Evolutionary conservation across 2,797 vertebrate genomes (phyloP), one percentile per base, ranked within the genome.

Genomic region (Synaphobranchus kaupii): DNA sequence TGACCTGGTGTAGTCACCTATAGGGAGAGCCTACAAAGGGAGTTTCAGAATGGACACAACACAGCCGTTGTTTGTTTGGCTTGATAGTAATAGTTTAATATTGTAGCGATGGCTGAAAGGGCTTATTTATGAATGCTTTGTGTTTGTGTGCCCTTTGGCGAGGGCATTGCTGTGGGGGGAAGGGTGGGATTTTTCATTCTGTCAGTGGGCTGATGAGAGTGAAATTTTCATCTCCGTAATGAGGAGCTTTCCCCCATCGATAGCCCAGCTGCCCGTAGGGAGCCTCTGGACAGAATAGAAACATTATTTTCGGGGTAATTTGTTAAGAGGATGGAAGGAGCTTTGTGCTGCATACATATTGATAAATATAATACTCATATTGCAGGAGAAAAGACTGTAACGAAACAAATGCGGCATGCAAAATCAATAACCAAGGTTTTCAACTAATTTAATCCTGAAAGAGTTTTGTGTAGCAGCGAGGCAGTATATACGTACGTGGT

Each of bases 251-350:
- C 66, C 22, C 63, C 34, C 25, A 44, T 20, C 56, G 6, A 25
- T 17, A 15, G 31, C 85, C 2, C 28, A 63, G 87, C 15, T 52
- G n/a, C 85, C 31, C 3, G 39, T 31, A 13, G 17, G 9, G 48
- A 68, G 22, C 13, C 87, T 47, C 39, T 39, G 20, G 73, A 78
- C 34, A 22, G 44, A 78, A 58, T 12, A 25, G 71, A 58, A 52
- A 47, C 86, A 50, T 87, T 84, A 84, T 87, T 87, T 84, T 84
- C 60, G 86, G 25, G 31, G 68, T 68, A 48, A 31, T 87, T 73
- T 84, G 50, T 48, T 17, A 22, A 15, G 20, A 22, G 39, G 25
- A 48, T 20, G 22, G 68, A 58, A 54, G 68, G 83, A 48, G 34
- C 50, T 71, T 44, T 44, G 31, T 20, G 8, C 81, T 31, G 83